A percentile compares a stretch with the other conserved stretches of the same genome.
phyloP scores from a whole-genome alignment of 2,113 vertebrate species.

The Oncorhynchus kisutch region DNA sequence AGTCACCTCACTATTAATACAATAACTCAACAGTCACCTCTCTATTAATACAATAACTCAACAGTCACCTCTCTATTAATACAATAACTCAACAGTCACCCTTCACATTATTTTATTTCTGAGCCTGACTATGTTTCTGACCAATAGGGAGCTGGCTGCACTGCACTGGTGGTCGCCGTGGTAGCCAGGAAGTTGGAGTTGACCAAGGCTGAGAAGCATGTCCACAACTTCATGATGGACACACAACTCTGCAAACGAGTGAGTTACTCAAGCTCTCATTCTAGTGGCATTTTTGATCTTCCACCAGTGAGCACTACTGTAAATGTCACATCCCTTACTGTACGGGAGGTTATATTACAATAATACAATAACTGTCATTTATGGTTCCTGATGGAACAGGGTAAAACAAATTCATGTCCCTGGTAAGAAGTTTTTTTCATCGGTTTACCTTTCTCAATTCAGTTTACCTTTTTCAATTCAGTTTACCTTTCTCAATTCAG shows the following conservation, averaged over 20 bases:
- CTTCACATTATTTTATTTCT: no score
- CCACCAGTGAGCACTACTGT: background rate
- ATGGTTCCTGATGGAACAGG: background rate
- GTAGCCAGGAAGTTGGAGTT: conserved; percentile 94
- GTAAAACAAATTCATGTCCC: no score
- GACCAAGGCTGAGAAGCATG: conserved; percentile 97
- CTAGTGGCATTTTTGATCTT: background rate
- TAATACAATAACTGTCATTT: background rate
- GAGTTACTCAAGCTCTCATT: conserved; percentile 45
- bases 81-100: no score
- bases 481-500: no score
- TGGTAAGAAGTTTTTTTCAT: no score
- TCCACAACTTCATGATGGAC: conserved; percentile 99
- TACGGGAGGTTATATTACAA: background rate
- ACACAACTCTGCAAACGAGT: conserved; percentile 97
- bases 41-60: no score
- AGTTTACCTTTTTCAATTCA: no score
- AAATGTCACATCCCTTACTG: background rate
- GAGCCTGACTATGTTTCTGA: conserved; percentile 12
- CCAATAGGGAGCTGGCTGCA: conserved; percentile 90
- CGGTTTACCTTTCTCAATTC: no score
- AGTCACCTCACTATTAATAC: no score
- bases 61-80: no score
- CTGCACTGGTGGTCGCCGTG: conserved; percentile 91
- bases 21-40: no score